Evolutionary conservation across 2,888 invertebrate genomes (phyloP), one percentile per base, ranked within the genome.

Genomic region (Tipula vernalis): DNA sequence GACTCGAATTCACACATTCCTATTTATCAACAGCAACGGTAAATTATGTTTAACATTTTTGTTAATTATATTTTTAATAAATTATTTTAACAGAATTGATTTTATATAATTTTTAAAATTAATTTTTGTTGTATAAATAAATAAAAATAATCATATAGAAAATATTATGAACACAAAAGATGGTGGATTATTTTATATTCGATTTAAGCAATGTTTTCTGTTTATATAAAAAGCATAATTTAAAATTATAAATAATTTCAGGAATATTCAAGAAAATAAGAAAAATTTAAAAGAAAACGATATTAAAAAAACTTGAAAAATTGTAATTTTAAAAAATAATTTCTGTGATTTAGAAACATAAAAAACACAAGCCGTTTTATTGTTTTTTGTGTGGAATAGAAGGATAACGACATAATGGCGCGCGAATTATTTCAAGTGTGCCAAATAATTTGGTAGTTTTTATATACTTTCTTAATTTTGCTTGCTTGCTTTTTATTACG

Each of bases 11-110:
- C 90, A 87, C 91, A 91, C 90, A 91, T 91, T 91, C 91, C 91
- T 88, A 90, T 91, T 88, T 91, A 91, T 89, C 91, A 91, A 89
- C 91, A 91, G 89, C 91, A 91, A 89, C 91, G 91, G 90, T 91
- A 91, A 91, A 86, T 86, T 57, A 57, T 71, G 28, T 71, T 28
- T 71, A 71, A 71, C 28, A 28, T 18, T 71, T 28, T 71, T 18
- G 10, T 71, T 71, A 28, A 71, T 71, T 71, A 71, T 71, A 10
- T 28, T 71, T 71, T 71, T 28, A 71, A 18, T 71, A 71, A 71
- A 28, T 71, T 71, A 71, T 71, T 71, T 71, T 71, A 28, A 71
- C 28, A 71, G 71, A 71, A 71, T 28, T 71, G 71, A 28, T 28
- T 71, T 71, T 71, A 15, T 71, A 71, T 71, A 71, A 51, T 51